Evolutionary conservation across 2,113 vertebrate species (phyloP), one percentile per base, ranked within the genome.

Genomic region (Pterocles gutturalis): DNA sequence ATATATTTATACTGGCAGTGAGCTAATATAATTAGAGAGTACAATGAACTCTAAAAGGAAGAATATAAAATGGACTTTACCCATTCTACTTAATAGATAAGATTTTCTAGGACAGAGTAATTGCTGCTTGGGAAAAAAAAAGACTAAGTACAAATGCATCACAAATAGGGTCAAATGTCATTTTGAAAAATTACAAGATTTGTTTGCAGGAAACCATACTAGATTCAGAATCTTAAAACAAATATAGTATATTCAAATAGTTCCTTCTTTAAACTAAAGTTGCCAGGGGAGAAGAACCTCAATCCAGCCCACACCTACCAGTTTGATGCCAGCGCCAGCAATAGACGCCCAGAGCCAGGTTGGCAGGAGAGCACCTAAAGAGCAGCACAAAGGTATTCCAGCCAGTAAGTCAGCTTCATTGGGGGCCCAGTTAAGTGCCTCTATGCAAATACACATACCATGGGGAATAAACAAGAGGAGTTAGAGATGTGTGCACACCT

Each of bases 1-100:
- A 46, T 73, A 67, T 79, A 80, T 88, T 96, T 92, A 19, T 93
- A 60, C 31, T 78, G 38, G 24, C 51, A 81, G 17, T 78, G 26
- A 77, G 43, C 43, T 93, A 86, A 88, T 80, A 58, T 72, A 83
- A 88, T 96, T 90, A 91, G 78, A 84, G 61, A 53, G 14, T 41
- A 78, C 49, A 89, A 22, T 25, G 0, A 93, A 70, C 36, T 85
- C 46, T 75, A 64, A 90, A 61, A 48, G 34, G 34, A 89, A 81
- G 48, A 83, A 53, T 90, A 86, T 75, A 71, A 92, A 84, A 79
- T 79, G 7, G 48, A 49, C 29, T 89, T 95, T 48, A 84, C 41
- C 34, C 31, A 29, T 89, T 96, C 41, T 77, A 5, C 64, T 89
- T 87, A 83, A 55, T n/a, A 90, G 88, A 72, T 12, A 4, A 91